Evolutionary conservation across 2,797 vertebrate species (phyloP).

Genomic region (Eleutherodactylus coqui): DNA sequence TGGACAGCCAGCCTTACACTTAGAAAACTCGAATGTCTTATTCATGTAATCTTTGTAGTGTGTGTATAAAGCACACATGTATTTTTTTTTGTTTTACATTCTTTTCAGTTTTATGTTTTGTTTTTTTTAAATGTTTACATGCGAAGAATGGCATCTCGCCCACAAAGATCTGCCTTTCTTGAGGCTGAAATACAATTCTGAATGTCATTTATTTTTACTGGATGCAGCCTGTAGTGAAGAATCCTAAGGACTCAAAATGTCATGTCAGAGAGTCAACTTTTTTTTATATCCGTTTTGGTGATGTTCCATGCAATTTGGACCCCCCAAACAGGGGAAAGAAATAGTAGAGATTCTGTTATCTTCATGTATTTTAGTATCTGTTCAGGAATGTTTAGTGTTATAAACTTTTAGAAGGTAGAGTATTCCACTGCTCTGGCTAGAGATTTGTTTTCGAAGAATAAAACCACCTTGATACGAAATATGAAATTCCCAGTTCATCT

Average conservation of each 20-base stretch:
- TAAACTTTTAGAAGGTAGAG: neutral
- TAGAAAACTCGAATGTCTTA: too few species aligned
- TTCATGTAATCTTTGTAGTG: too few species aligned
- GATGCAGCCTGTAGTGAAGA: neutral
- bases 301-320: neutral
- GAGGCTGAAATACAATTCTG: neutral
- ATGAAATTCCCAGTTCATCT: too few species aligned
- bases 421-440: too few species aligned
- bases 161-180: neutral
- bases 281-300: neutral
- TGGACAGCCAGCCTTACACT: too few species aligned
- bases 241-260: neutral
- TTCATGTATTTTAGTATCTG: neutral
- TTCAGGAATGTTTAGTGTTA: neutral
- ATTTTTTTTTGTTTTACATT: too few species aligned
- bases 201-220: neutral
- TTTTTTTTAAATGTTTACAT: neutral
- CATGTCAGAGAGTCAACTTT: neutral
- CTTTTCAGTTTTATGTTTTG: neutral
- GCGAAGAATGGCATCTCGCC: neutral
- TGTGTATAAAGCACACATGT: too few species aligned
- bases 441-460: neutral
- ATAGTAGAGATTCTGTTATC: neutral
- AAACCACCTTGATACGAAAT: neutral
- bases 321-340: neutral